Evolutionary conservation across 1,140 invertebrate species (phyloP), one percentile per base, ranked within the genome.

Genomic region (Zaprionus gabonicus): DNA sequence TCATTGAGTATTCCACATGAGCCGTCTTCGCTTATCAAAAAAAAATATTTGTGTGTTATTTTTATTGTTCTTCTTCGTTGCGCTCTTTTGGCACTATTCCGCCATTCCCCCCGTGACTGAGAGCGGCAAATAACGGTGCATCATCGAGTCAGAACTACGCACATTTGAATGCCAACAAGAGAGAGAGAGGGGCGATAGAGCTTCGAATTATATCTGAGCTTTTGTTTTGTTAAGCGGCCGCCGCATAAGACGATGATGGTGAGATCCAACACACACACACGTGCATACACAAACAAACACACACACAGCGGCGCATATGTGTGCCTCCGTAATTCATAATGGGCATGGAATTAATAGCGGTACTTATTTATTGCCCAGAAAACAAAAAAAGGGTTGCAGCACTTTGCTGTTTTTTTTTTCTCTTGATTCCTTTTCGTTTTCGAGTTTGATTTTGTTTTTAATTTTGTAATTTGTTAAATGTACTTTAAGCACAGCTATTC

Each of bases 11-110:
- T 65, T 71, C 41, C 25, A 58, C 31, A 69, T 53, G 59, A 58
- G n/a, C 28, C 62, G 44, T 60, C 59, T 60, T 46, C 73, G 73
- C 73, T 76, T 76, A 76, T 76, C 73, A 76, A 71, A 76, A 65
- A 65, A 62, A 58, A 34, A 34, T 10, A 34, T 34, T 31, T 75
- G 31, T 75, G 53, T 59, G 58, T 64, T 71, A 46, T 71, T 65
- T 76, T 65, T 71, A 59, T 75, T 75, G 31, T 58, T 75, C 60
- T 58, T 58, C 23, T 69, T 58, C 36, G 66, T 70, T 64, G 17
- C 31, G 58, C 69, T 71, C 65, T 69, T 74, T 74, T 62, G 57
- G 57, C 71, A 74, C 71, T 68, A 74, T 69, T 62, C 56, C 56
- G 4, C 17, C 41, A 66, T 63, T 51, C 44, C 4, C 5, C 15